These are phyloP conservation scores for Drosophila arawakana DNA, from an alignment of 1,140 invertebrate genomes.

Conservation along the genomic window DNA sequence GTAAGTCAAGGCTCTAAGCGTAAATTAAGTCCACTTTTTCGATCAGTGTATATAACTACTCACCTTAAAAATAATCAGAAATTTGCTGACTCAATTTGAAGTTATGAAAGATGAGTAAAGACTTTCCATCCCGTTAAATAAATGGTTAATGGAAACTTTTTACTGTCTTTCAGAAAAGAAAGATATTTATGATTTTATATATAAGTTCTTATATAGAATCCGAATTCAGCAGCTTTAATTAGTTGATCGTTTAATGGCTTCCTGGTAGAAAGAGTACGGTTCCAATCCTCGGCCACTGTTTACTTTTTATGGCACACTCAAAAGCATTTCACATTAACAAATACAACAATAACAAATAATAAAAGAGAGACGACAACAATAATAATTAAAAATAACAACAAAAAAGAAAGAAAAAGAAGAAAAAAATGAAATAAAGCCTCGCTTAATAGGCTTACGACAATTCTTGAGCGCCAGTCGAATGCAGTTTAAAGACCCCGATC, in stretches of 20 bases:
- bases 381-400: not conserved
- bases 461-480: conserved; percentile 74
- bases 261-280: conserved; percentile 53
- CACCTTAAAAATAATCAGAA: not conserved
- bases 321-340: conserved; percentile 44
- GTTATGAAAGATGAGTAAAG: not conserved
- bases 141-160: conserved; percentile 2
- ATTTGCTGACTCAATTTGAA: not conserved
- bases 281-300: conserved; percentile 59
- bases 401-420: conserved; percentile 19
- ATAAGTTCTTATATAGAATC: conserved; percentile 5
- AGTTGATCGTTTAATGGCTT: conserved; percentile 77
- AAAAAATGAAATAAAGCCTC: conserved; percentile 40
- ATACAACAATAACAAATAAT: conserved; percentile 3
- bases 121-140: not conserved
- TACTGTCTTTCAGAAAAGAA: conserved; percentile 16
- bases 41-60: no score
- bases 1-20: no score
- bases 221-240: conserved; percentile 64
- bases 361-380: conserved; percentile 10
- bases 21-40: no score
- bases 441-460: conserved; percentile 78
- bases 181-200: conserved; percentile 29
- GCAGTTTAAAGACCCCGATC: conserved; percentile 57
- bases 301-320: conserved; percentile 67